Conservation (phyloP, 2,888 invertebrate genomes). For the Pyrgus malvae region DNA sequence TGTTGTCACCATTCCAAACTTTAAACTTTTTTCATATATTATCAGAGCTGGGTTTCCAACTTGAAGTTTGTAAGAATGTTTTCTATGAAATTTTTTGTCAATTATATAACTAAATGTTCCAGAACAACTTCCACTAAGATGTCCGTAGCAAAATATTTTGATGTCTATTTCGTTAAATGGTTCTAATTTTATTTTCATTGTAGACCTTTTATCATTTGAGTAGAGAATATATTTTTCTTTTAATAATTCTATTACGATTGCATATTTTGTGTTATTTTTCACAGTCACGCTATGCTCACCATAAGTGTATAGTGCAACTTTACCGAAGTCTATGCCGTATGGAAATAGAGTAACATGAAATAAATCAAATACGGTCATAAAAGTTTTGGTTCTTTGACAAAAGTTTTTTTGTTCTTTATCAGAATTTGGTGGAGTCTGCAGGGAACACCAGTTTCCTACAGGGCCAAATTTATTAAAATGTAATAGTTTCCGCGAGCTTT, state of each 20-base stretch:
- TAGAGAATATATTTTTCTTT: conserved; percentile 51
- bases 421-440: conserved; percentile 32
- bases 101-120: conserved; percentile 59
- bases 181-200: conserved; percentile 48
- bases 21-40: conserved; percentile 56
- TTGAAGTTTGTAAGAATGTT: conserved; percentile 56
- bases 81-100: conserved; percentile 53
- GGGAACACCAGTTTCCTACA: conserved; percentile 47
- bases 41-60: conserved; percentile 55
- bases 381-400: conserved; percentile 45
- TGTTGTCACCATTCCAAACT: conserved; percentile 72
- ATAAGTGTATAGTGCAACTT: conserved; percentile 55
- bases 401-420: conserved; percentile 39
- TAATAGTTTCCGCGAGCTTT: conserved; percentile 42
- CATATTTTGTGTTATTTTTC: conserved; percentile 56
- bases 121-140: conserved; percentile 46
- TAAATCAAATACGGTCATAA: conserved; percentile 49
- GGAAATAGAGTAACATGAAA: conserved; percentile 57
- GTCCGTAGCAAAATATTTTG: conserved; percentile 51
- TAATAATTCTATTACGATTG: conserved; percentile 49
- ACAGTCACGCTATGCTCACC: conserved; percentile 53
- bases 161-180: conserved; percentile 44
- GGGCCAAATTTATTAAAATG: conserved; percentile 43
- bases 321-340: conserved; percentile 58
- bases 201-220: conserved; percentile 46